Evolutionary conservation across 2,888 invertebrate species (phyloP).

Genomic region (Plebejus anna): DNA sequence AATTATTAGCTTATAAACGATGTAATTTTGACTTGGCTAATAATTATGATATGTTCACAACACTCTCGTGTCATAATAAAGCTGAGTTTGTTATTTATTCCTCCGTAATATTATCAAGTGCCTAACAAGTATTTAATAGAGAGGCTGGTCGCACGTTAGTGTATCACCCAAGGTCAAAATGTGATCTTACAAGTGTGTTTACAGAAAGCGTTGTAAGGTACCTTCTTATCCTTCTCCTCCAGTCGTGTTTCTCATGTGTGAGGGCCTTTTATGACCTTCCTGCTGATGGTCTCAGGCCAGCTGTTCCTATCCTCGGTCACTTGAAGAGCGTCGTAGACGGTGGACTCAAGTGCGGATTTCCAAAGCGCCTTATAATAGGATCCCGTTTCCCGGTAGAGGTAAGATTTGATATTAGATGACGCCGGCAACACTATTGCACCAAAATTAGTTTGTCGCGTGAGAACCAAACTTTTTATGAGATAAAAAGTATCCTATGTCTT

Average conservation of each 20-base stretch:
- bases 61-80: conserved; percentile 4
- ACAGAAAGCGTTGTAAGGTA: not conserved
- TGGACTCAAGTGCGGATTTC: too few species aligned
- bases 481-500: too few species aligned
- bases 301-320: too few species aligned
- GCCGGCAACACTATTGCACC: too few species aligned
- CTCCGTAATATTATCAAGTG: not conserved
- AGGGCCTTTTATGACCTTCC: too few species aligned
- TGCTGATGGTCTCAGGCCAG: too few species aligned
- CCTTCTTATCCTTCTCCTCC: too few species aligned
- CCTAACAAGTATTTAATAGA: conserved; percentile 4
- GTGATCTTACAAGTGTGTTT: not conserved
- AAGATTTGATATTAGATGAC: not conserved
- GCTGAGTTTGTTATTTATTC: conserved; percentile 8
- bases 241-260: too few species aligned
- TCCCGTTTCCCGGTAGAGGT: not conserved
- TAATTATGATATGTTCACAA: conserved; percentile 17
- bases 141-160: not conserved
- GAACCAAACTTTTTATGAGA: too few species aligned
- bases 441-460: too few species aligned
- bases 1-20: conserved; percentile 9
- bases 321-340: too few species aligned
- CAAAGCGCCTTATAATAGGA: not conserved
- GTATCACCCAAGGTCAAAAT: not conserved
- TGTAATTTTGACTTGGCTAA: not conserved